Evolutionary conservation across 2,797 vertebrate species (phyloP).

Genomic region (Phrynocephalus guinanensis): DNA sequence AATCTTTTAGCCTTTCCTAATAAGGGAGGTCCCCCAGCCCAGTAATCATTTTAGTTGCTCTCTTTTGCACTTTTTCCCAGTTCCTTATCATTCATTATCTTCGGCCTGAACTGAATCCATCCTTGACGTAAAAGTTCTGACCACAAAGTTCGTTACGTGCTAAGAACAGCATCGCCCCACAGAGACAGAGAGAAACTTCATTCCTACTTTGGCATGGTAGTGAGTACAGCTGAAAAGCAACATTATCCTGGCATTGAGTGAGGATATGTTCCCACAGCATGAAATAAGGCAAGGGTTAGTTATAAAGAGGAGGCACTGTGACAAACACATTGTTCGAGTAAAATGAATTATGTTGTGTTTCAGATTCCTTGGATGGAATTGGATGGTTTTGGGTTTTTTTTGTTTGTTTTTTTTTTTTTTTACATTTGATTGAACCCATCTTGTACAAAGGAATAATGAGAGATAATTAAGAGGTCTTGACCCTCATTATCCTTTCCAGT

Average conservation of each 20-base stretch:
- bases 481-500: not conserved
- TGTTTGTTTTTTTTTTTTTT: not conserved
- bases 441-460: slow-evolving; percentile 34
- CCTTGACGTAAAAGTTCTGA: slow-evolving; percentile 44
- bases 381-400: too few species aligned
- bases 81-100: slow-evolving; percentile 27
- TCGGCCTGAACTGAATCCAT: not conserved
- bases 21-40: too few species aligned
- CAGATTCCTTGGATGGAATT: not conserved
- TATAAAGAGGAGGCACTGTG: slow-evolving; percentile 11
- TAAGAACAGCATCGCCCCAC: not conserved
- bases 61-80: slow-evolving; percentile 11
- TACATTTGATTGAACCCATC: slow-evolving; percentile 15
- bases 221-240: not conserved
- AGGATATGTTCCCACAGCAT: slow-evolving; percentile 4
- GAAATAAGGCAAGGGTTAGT: not conserved
- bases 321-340: slow-evolving; percentile 33
- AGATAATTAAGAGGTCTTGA: slow-evolving; percentile 29
- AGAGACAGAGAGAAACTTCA: not conserved
- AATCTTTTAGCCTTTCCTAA: too few species aligned
- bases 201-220: not conserved
- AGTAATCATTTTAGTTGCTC: too few species aligned
- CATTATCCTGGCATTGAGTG: slow-evolving; percentile 16
- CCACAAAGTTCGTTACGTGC: slow-evolving; percentile 24
- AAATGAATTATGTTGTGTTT: slow-evolving; percentile 18